A percentile compares a stretch with the other conserved stretches of the same genome.
phyloP scores from a whole-genome alignment of 2,888 invertebrate species.

The Cephus sareptanus region DNA sequence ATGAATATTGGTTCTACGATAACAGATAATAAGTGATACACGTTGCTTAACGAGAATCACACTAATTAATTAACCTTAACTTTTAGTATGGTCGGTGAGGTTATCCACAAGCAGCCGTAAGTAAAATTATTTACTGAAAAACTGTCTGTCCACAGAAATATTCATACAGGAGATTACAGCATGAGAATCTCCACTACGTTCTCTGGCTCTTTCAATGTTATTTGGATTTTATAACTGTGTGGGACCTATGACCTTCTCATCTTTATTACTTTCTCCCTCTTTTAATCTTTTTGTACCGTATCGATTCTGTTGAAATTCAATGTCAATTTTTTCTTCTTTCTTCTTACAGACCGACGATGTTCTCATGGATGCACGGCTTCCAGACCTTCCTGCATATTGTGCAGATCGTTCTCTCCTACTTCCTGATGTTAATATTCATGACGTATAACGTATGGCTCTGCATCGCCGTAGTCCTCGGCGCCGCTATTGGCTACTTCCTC shows the following conservation, averaged over 20 bases:
- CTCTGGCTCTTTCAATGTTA: not conserved
- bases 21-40: not conserved
- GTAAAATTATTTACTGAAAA: slow-evolving; percentile 56
- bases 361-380: slow-evolving; percentile 83
- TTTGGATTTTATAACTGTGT: not conserved
- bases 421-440: slow-evolving; percentile 97
- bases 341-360: slow-evolving; percentile 81
- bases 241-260: not conserved
- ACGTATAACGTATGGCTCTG: slow-evolving; percentile 96
- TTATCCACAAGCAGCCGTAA: slow-evolving; percentile 80
- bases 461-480: slow-evolving; percentile 87
- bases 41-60: not conserved
- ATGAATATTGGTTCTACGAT: not conserved
- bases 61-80: not conserved
- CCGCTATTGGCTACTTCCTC: slow-evolving; percentile 91
- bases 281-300: not conserved
- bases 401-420: slow-evolving; percentile 91
- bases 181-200: not conserved
- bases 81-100: slow-evolving; percentile 77
- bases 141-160: not conserved
- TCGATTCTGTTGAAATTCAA: slow-evolving; percentile 8
- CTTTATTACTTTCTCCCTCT: not conserved
- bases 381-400: slow-evolving; percentile 91
- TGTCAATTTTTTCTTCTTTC: slow-evolving; percentile 18
- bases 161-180: not conserved